Evolutionary conservation across 2,888 invertebrate species (phyloP), one percentile per base, ranked within the genome.

Genomic region (Thymelicus sylvestris): DNA sequence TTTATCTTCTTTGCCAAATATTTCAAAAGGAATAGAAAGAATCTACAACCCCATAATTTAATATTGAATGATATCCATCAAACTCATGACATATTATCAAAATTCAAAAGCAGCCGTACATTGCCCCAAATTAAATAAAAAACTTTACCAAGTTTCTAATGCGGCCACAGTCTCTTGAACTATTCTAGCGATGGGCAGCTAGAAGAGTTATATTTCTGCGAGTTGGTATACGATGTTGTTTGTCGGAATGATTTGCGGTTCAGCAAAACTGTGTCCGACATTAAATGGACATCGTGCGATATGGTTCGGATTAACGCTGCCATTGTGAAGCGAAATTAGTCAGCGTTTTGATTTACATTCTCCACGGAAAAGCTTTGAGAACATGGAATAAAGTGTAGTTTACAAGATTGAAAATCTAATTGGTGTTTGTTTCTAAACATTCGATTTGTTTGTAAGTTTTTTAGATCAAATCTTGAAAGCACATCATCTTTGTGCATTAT

Each of bases 291-390:
- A 61, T 39, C 38, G 62, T 68, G 44, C 62, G 31, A 52, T 62
- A 62, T 68, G 67, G 31, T 44, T 68, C 44, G 12, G 24, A 39
- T 52, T 41, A 10, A 61, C 19, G 41, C 61, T 24, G 59, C 60
- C 52, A 50, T 61, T 67, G 61, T 67, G 12, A 48, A 39, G 24
- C 13, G 6, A 48, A 67, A 67, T 67, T 67, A 67, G 50, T 67
- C 67, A 67, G 67, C 67, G 41, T 61, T 67, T 67, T 61, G 8
- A 52, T 61, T 67, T 39, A 67, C 50, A 61, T 61, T n/a, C 41
- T 67, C 39, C n/a, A 19, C 50, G 50, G 10, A 24, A 12, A 50
- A 41, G 7, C 19, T 13, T 24, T 24, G 38, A 39, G 50, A 39
- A 38, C 8, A 52, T 12, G 38, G 12, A 65, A 12, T 41, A 48